These are phyloP conservation scores for Oreocharis arfaki DNA, from an alignment of 2,113 vertebrate genomes.

Conservation along the genomic window DNA sequence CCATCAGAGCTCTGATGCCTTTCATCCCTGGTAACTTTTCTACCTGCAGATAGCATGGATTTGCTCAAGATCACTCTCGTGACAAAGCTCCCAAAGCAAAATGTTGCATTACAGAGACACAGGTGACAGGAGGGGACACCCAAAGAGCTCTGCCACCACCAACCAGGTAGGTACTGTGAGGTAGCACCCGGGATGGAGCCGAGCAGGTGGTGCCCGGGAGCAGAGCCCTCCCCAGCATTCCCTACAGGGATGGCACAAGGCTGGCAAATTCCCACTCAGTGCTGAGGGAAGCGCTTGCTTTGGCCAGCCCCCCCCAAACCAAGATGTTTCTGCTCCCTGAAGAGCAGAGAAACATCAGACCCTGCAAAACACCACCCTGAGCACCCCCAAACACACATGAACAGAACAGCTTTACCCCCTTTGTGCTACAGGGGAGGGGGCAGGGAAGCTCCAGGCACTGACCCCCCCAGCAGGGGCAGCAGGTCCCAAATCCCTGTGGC, in stretches of 20 bases:
- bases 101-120: neutral
- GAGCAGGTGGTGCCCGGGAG: rapidly evolving
- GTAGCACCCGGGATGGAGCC: neutral
- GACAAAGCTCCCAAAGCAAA: neutral
- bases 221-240: neutral
- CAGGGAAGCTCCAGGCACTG: neutral
- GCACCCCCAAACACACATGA: neutral
- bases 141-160: neutral
- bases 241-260: neutral
- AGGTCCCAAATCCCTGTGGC: neutral
- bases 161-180: neutral
- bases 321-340: neutral
- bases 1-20: neutral
- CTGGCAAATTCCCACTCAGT: neutral
- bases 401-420: rapidly evolving
- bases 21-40: neutral
- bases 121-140: neutral
- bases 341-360: neutral
- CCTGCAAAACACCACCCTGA: neutral
- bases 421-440: neutral
- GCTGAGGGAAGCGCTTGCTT: rapidly evolving
- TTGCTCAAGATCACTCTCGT: neutral
- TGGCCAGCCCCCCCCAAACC: neutral
- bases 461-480: neutral
- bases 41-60: rapidly evolving